These are phyloP conservation scores for Hypomecis atomaria DNA, from an alignment of 2,888 invertebrate species.

Conservation along the genomic window DNA sequence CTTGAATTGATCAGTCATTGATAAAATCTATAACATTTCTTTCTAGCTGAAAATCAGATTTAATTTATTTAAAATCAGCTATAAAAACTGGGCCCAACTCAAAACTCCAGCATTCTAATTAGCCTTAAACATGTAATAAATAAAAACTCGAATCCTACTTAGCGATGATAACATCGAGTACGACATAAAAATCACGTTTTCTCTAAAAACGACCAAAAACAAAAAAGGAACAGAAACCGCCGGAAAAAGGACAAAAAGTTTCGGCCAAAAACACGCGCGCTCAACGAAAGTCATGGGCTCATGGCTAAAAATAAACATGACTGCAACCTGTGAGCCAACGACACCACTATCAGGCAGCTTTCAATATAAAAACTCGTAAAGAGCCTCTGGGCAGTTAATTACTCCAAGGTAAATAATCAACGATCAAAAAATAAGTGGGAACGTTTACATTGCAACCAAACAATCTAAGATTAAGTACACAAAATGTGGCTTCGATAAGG, in stretches of 20 bases:
- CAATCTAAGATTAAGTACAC: neutral
- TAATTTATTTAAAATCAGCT: neutral
- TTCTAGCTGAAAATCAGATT: neutral
- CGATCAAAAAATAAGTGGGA: neutral
- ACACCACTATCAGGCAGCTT: constrained; percentile 9
- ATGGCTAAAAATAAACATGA: constrained; percentile 34
- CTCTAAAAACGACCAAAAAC: constrained; percentile 23
- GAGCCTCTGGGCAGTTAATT: constrained; percentile 8
- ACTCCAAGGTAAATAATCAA: constrained; percentile 7
- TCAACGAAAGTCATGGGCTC: constrained; percentile 27
- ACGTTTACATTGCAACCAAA: neutral
- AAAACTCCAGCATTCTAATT: constrained; percentile 15
- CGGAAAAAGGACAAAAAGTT: constrained; percentile 24
- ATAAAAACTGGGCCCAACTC: neutral
- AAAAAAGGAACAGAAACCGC: constrained; percentile 8
- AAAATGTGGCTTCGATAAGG: too few species aligned
- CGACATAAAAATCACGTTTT: constrained; percentile 34
- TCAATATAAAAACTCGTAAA: constrained; percentile 20
- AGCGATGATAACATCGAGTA: constrained; percentile 26
- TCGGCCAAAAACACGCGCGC: constrained; percentile 22
- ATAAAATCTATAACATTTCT: neutral
- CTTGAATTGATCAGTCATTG: neutral
- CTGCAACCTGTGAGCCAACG: constrained; percentile 11
- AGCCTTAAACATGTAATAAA: constrained; percentile 14
- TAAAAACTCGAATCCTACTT: constrained; percentile 17